Evolutionary conservation across 2,113 vertebrate genomes (phyloP), one percentile per base, ranked within the genome.

Genomic region (Chloropsis cyanopogon): DNA sequence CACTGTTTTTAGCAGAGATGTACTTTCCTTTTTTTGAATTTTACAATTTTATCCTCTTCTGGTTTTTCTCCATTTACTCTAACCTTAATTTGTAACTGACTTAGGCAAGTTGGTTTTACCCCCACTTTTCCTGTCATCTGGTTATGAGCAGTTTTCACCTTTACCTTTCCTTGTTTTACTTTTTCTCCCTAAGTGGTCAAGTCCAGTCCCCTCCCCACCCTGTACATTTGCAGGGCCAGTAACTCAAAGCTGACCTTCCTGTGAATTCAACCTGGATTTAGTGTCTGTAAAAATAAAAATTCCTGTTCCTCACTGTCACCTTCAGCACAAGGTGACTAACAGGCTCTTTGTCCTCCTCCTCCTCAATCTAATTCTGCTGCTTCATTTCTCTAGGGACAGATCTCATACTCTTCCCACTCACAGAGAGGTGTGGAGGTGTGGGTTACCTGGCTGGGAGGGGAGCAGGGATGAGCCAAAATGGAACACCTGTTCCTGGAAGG

Each of bases 391-490:
- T 49, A 25, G 60, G 49, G 42, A 42, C 42, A 77, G 29, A 28
- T 35, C 37, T 65, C 46, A 31, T 4, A 15, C 4, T 3, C 18
- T 65, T 69, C 25, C 46, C 39, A 25, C 23, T 24, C 37, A 24
- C 16, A 72, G 41, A 42, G 33, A 33, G 7, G 9, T 9, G 6
- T 44, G n/a, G 52, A 66, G 10, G 4, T 66, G n/a, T 42, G 37
- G 19, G 31, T 81, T 77, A 65, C 46, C 41, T 86, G 84, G 4
- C 1, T 11, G 6, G 46, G 44, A 44, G 7, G 7, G 29, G 15
- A 90, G 19, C 0, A 0, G 10, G 60, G 8, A 52, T 1, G 29
- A 68, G 26, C 25, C 70, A 79, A 6, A 2, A 2, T 16, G 50
- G 28, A 46, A 5, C 17, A 75, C 6, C 29, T 61, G 11, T 23